Evolutionary conservation across 1,140 invertebrate species (phyloP).

Genomic region (Gryllus bimaculatus): DNA sequence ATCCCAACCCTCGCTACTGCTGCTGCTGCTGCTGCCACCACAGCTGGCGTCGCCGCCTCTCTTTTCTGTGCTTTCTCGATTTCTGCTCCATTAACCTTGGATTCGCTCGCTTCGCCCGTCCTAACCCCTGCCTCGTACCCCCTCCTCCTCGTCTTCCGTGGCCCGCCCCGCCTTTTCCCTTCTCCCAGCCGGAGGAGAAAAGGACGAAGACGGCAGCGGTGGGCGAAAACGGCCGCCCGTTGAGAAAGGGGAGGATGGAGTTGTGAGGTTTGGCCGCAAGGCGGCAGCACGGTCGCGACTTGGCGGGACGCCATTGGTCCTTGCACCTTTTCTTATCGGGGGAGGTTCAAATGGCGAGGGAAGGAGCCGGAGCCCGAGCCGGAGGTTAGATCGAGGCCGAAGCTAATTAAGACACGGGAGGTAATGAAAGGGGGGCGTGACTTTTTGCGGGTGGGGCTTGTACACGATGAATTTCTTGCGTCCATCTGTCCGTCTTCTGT

Average conservation of each 20-base stretch:
- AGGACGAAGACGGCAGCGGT: neutral
- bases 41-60: neutral
- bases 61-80: neutral
- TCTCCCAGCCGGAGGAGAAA: neutral
- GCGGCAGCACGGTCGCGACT: neutral
- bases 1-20: too few relatives aligned
- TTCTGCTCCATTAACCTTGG: slow-evolving; percentile 3
- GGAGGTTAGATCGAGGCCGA: neutral
- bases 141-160: neutral
- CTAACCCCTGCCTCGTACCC: neutral
- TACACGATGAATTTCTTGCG: neutral
- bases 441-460: neutral
- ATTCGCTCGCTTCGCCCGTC: neutral
- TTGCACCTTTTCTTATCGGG: neutral
- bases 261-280: neutral
- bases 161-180: neutral
- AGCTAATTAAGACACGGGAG: neutral
- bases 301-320: neutral
- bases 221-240: neutral
- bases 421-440: neutral
- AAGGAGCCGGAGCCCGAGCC: too few relatives aligned
- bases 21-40: too few relatives aligned
- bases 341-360: too few relatives aligned
- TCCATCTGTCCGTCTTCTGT: neutral
- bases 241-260: neutral